A percentile compares a stretch with the other conserved stretches of the same genome.
phyloP scores from a whole-genome alignment of 2,797 vertebrate species.

The Sternarchorhynchus goeldii region DNA sequence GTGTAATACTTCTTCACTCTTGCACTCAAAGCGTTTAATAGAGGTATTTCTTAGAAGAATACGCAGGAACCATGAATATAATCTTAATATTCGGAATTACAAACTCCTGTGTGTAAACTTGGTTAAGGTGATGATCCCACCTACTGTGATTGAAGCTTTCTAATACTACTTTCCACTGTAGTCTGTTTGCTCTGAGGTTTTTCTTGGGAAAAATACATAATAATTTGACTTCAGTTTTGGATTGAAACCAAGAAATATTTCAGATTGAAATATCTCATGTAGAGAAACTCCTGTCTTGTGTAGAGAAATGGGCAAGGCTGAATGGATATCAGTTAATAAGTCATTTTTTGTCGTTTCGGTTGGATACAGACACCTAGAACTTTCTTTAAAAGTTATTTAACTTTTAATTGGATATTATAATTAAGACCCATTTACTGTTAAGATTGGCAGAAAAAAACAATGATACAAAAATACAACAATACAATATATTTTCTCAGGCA shows the following conservation, averaged over 20 bases:
- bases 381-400: constrained; percentile 74
- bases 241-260: constrained; percentile 63
- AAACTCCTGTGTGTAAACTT: no score
- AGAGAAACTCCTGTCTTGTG: constrained; percentile 65
- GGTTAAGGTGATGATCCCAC: no score
- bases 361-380: constrained; percentile 74
- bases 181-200: constrained; percentile 32
- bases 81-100: no score
- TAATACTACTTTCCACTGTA: neutral
- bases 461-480: constrained; percentile 46
- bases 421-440: constrained; percentile 58
- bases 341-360: constrained; percentile 74
- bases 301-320: constrained; percentile 67
- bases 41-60: no score
- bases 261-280: constrained; percentile 59
- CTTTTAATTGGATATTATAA: constrained; percentile 79
- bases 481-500: constrained; percentile 60
- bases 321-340: constrained; percentile 79
- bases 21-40: no score
- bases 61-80: no score
- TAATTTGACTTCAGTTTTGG: constrained; percentile 60
- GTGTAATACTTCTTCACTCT: no score
- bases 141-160: no score
- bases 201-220: constrained; percentile 23
- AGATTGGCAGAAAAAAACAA: constrained; percentile 53